Evolutionary conservation across 2,888 invertebrate genomes (phyloP), one percentile per base, ranked within the genome.

Genomic region (Hipparchia semele): DNA sequence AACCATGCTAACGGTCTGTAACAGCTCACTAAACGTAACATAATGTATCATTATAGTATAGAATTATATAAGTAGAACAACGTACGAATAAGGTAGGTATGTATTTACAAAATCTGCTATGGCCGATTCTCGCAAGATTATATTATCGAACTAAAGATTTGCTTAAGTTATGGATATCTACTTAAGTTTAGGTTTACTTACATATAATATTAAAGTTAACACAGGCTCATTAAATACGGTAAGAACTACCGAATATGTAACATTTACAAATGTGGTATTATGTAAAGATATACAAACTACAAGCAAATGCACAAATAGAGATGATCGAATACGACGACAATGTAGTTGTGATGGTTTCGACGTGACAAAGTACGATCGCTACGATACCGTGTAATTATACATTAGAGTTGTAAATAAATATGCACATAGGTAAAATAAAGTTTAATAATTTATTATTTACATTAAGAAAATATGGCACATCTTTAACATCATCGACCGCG

Each of bases 391-490:
- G 72, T 72, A 78, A 77, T 78, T 39, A 86, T 83, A 88, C 84
- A 87, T 83, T 84, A 89, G 82, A 87, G 84, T 86, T 82, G 85
- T 89, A 88, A 92, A 92, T 93, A 93, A 92, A 92, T 92, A 93
- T 91, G 89, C 89, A 88, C 86, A 89, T 89, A 80, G 80, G 79
- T 76, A 79, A 88, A 90, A 84, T 89, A 87, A 82, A 85, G 90
- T 86, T 89, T 83, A 85, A 86, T 84, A 86, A 88, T 89, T 92
- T 92, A 92, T 81, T 94, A 93, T 93, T 93, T 94, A 93, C 92
- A 93, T 86, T 90, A 91, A 88, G 88, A 92, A 91, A 92, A 94
- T 94, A 94, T 94, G 94, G 94, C 94, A 94, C 94, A 92, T 91
- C 91, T 90, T 87, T 84, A 83, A 84, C 83, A 87, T 58, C 68